Base-by-base conservation (phyloP, 2,888 invertebrate species). In the Oligia strigilis region DNA sequence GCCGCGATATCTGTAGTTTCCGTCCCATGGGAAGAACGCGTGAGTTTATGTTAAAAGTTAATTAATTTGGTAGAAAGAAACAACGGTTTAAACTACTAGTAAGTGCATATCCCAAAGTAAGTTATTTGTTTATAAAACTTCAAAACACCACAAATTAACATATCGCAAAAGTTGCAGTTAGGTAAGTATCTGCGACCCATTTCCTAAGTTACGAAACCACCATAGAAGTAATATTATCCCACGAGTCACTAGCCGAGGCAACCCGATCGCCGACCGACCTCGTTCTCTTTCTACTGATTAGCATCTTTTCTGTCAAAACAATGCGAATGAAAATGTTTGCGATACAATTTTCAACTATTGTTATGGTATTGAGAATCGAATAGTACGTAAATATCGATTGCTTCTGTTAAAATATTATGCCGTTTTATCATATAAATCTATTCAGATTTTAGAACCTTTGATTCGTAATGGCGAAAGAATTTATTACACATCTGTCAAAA, bases 201-300 rank as follows among this genome's bases (percentile, higher is more conserved):
- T 86, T 88, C 77, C 78, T 80, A 72, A 75, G 91, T 94, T 94
- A 88, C 92, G 89, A 92, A 90, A 94, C 75, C 80, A 82, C 89
- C 87, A 89, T 90, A 90, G 82, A 89, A 87, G 88, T 85, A 81
- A 90, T 90, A 89, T 83, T 92, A 92, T 92, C 92, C 92, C 93
- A 92, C 91, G 92, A 93, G 88, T 89, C 81, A 80, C 46, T 80
- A 85, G 87, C 81, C 87, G 81, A 83, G 80, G 83, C 83, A 90
- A 90, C 89, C 91, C 91, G 89, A 92, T 92, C 91, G 88, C 81
- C 70, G 77, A 60, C 72, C 90, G 90, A 89, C 92, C 93, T 91
- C 92, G 91, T 90, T 90, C 88, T 88, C 87, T 89, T 91, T 90
- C 87, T 73, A 86, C 85, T 91, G 91, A 93, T 93, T 93, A 93